Evolutionary conservation across 1,140 invertebrate genomes (phyloP), one percentile per base, ranked within the genome.

Genomic region (Anadara kagoshimensis): DNA sequence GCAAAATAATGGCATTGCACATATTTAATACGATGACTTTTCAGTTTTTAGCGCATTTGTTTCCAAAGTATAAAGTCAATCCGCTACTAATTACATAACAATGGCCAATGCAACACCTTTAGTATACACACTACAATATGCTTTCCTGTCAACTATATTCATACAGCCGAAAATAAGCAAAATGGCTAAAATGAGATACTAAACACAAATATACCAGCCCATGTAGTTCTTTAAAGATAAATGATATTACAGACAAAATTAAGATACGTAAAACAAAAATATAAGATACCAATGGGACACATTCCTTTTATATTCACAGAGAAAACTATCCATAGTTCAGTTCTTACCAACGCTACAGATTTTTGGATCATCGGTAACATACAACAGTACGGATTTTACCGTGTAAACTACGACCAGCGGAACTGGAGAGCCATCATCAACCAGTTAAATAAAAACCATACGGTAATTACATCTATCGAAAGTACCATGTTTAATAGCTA

Each of bases 351-450:
- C 11, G 29, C 62, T 66, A 49, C 90, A 91, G 29, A 47, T 14
- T 70, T 51, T 0, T 97, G 95, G 94, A 92, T 97, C 45, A 95
- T 96, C 87, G 93, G 93, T 26, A 97, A 97, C 87, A 91, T 94
- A 12, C 94, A 95, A 82, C 94, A 96, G 86, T 93, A 93, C 29
- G 95, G 95, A 1, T 95, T 95, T 81, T 97, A 96, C 87, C 91
- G 96, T 22, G 95, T 97, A 0, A 93, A 94, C 63, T 97, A 97
- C 86, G 94, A 95, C 26, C 91, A 93, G 3, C 91, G 92, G 0
- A 94, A 94, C 89, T 97, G 95, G 95, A 87, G 91, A 0, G 90
- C 91, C 10, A 89, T 97, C 16, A 94, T 95, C 43, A 85, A 91
- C 4, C 92, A 93, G 20, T 89, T 97, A 3, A 89, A 92, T 41